Conservation (phyloP, 2,797 vertebrate species). For the Pipistrellus nathusii region DNA sequence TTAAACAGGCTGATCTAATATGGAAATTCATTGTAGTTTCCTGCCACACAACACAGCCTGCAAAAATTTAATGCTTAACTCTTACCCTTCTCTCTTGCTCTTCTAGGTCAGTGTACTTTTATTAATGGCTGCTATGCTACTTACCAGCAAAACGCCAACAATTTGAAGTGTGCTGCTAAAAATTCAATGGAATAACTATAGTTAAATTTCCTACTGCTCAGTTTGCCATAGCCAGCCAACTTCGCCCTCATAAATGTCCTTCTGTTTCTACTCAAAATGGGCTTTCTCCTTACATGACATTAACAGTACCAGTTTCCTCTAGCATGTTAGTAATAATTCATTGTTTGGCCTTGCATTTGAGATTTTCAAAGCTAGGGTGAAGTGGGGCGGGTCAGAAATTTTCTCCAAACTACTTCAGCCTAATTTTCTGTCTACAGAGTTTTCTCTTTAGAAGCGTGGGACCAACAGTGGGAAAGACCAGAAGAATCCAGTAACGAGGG, state of each 20-base stretch:
- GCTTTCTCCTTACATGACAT: background rate
- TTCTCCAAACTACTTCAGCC: slow-evolving; percentile 72
- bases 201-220: slow-evolving; percentile 31
- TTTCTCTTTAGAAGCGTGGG: slow-evolving; percentile 28
- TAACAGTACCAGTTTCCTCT: slow-evolving; percentile 72
- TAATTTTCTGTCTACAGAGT: slow-evolving; percentile 54
- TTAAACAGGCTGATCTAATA: background rate
- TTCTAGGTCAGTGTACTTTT: slow-evolving; percentile 2
- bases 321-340: slow-evolving; percentile 64
- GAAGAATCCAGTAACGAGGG: background rate
- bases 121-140: slow-evolving; percentile 16
- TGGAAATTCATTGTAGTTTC: slow-evolving; percentile 65
- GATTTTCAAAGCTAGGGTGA: slow-evolving; percentile 67
- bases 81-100: slow-evolving; percentile 20
- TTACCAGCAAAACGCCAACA: background rate
- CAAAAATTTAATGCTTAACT: slow-evolving; percentile 18
- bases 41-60: background rate
- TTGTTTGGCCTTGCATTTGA: slow-evolving; percentile 62
- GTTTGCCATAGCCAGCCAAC: background rate
- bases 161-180: slow-evolving; percentile 7
- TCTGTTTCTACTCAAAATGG: slow-evolving; percentile 70
- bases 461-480: background rate
- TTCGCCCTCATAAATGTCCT: slow-evolving; percentile 68
- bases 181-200: background rate
- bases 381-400: slow-evolving; percentile 62